Percentiles rank a stretch among this genome's conserved stretches.
Evolutionary conservation across 1,140 invertebrate species (phyloP).

Genomic region (Dendrolimus kikuchii): DNA sequence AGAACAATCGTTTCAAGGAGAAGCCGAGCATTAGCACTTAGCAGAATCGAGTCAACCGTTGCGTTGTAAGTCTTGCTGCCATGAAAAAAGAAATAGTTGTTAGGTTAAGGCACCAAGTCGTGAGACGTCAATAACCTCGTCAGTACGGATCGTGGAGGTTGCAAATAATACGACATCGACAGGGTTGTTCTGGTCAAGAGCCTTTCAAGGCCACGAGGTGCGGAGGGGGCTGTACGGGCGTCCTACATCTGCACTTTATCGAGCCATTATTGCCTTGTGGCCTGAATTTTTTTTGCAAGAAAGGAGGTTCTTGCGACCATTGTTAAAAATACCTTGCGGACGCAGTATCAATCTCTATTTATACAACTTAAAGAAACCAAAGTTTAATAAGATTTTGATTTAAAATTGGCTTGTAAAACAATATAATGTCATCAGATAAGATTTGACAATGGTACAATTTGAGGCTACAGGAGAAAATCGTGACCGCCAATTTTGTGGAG

Average conservation of each 20-base stretch:
- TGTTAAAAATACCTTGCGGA: too few species aligned
- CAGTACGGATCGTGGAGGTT: conserved; percentile 67
- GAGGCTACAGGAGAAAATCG: conserved; percentile 31
- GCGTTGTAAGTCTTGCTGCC: conserved; percentile 37
- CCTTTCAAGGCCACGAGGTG: conserved; percentile 69
- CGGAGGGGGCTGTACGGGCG: conserved; percentile 49
- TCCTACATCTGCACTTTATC: conserved; percentile 48
- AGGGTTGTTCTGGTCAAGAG: conserved; percentile 66
- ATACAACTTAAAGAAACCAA: too few species aligned
- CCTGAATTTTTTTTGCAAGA: conserved; percentile 47
- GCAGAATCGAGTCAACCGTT: conserved; percentile 18
- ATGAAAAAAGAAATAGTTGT: conserved; percentile 46
- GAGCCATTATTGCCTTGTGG: conserved; percentile 38
- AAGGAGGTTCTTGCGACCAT: not conserved
- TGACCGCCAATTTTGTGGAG: conserved; percentile 44
- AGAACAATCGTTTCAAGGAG: conserved; percentile 61
- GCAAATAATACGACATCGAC: conserved; percentile 69
- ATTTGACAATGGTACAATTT: not conserved
- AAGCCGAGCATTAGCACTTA: conserved; percentile 33
- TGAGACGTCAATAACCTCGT: conserved; percentile 66
- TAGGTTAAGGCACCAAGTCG: conserved; percentile 25
- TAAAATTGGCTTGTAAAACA: not conserved
- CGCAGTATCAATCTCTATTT: too few species aligned
- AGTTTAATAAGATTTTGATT: not conserved
- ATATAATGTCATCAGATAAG: conserved; percentile 1